These are phyloP conservation scores for Brevimyrus niger DNA, from an alignment of 2,113 vertebrate species.

Conservation along the genomic window DNA sequence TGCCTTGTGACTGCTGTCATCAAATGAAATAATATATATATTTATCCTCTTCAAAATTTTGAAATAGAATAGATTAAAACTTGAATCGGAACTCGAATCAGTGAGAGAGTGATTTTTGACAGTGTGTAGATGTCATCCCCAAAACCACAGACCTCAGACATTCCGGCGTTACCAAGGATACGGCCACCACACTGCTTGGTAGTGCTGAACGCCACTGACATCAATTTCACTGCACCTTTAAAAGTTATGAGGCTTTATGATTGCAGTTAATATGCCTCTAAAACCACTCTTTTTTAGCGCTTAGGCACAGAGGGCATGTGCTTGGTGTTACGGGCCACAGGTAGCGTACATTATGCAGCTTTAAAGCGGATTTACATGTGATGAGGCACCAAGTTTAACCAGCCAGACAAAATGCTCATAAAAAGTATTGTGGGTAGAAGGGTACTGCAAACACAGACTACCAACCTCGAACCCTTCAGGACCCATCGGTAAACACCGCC, in stretches of 20 bases:
- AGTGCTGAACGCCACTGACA: neutral
- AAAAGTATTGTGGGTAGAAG: neutral
- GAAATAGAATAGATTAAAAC: neutral
- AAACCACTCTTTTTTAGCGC: neutral
- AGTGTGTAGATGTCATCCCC: neutral
- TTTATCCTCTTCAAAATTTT: neutral
- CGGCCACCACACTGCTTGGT: neutral
- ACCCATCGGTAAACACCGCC: neutral
- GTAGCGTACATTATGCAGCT: neutral
- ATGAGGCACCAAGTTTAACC: neutral
- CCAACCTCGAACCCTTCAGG: neutral
- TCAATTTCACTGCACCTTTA: neutral
- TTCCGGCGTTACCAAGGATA: neutral
- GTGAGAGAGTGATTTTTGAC: neutral
- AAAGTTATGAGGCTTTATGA: conserved; percentile 10
- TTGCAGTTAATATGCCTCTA: conserved; percentile 3
- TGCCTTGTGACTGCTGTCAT: neutral
- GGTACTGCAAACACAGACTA: neutral
- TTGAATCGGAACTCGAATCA: neutral
- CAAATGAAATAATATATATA: neutral
- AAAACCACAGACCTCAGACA: neutral
- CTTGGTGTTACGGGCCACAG: neutral
- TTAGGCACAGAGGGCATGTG: neutral
- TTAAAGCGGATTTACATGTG: neutral
- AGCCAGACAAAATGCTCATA: neutral